phyloP scores from a whole-genome alignment of 2,113 vertebrate species.

The Penelope pileata region DNA sequence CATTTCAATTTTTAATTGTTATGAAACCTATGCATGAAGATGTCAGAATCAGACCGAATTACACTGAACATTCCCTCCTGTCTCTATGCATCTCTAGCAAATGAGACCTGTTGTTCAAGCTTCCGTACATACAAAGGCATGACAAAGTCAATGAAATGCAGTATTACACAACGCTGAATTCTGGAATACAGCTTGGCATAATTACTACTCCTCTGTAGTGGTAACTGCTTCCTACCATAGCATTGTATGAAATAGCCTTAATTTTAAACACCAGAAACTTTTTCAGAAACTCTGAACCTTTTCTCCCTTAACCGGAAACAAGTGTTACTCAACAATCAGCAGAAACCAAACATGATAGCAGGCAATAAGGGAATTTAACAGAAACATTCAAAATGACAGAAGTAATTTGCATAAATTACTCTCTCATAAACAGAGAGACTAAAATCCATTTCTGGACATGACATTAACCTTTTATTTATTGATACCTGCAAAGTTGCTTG shows the following conservation, averaged over 20 bases:
- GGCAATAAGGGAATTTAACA: background rate
- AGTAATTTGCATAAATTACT: background rate
- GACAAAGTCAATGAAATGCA: background rate
- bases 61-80: constrained; percentile 6
- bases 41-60: constrained; percentile 53
- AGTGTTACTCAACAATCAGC: background rate
- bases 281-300: background rate
- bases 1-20: constrained; percentile 73
- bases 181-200: background rate
- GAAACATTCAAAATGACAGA: background rate
- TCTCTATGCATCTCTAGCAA: background rate
- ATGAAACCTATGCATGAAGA: constrained; percentile 59
- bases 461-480: background rate
- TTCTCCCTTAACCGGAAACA: constrained; percentile 12
- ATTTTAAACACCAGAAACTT: background rate
- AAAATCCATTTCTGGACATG: background rate
- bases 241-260: background rate
- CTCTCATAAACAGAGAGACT: background rate
- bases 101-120: background rate
- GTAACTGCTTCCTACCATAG: background rate
- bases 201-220: background rate
- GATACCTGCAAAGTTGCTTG: background rate
- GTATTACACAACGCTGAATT: background rate
- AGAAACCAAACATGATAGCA: background rate
- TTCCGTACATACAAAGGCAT: background rate